Evolutionary conservation across 2,888 invertebrate species (phyloP), one percentile per base, ranked within the genome.

Genomic region (Clepsis dumicolana): DNA sequence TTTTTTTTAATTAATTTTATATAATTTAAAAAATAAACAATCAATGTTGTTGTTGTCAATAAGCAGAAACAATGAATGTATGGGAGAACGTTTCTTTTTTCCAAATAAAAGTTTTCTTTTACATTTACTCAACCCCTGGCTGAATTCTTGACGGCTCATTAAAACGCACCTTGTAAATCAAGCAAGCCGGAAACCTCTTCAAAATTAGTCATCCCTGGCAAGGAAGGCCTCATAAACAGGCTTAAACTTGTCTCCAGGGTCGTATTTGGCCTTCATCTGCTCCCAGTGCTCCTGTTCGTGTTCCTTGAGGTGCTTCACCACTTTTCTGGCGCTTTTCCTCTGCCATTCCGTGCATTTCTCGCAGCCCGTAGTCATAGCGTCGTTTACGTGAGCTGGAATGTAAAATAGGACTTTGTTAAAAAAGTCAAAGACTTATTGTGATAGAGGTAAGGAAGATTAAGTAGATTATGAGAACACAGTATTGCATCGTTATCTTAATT

Each of bases 301-400:
- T 18, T 95, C 94, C 60, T 95, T 94, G 68, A 97, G 88, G 78
- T 94, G 95, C 25, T 94, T 94, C 52, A 97, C 94, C 0, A 97
- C 95, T 79, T 95, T 95, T 75, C 95, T 94, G 54, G 95, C 94
- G 25, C 94, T 95, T 1, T 80, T 78, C 75, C 89, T 95, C 80
- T 97, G 97, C 72, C 94, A 95, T 2, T 94, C 94, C 21, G 95
- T 96, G 82, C 97, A 97, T 82, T 96, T 96, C 52, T 83, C 75
- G 84, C 97, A 97, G 7, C 94, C 94, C 2, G 94, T 95, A 73
- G 94, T 91, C 77, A 97, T 88, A 0, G 96, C 97, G 73, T 97
- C 97, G 32, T 95, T 95, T 24, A 97, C 87, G 54, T 94, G 85
- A 16, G 84, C 96, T 96, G 87, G 4, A 91, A 93, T 44, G 29